Base-by-base conservation (phyloP, 2,113 vertebrate species). In the Leptodactylus fuscus region DNA sequence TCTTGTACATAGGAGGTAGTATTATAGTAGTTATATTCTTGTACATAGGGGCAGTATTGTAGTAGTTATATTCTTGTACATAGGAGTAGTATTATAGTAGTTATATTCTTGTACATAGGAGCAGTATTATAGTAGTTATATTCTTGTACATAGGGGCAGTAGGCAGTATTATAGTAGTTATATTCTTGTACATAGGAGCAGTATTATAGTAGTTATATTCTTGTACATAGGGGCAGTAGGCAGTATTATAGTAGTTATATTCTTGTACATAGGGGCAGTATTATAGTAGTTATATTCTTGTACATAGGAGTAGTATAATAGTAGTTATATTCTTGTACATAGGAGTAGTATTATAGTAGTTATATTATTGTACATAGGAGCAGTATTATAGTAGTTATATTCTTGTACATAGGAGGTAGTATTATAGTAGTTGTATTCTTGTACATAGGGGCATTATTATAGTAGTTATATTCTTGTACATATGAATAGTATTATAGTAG, bases 81-180 rank as follows among this genome's bases (percentile, higher is more conserved):
- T 58, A 58, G 55, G 58, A 62, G 58, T 24, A 62, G 58, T 62
- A 62, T 62, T 62, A 62, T 62, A 62, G 58, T 62, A 62, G 24
- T 62, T 62, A 62, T 62, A 62, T 62, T 62, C 58, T 62, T 62
- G 58, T 62, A 62, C 12, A 29, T 62, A 62, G 58, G 58, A 9
- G 58, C 58, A 62, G 24, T 62, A 62, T 62, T 62, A 62, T 62
- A 62, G 58, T 62, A 62, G 58, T 62, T 62, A 62, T 62, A 62
- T 62, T 62, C 58, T 62, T 62, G 58, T 62, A 62, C 16, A 62
- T 62, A 62, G 24, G 58, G 2, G n/a, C n/a, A n/a, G n/a, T n/a
- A n/a, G 12, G 55, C 58, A 29, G 24, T 27, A 62, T 62, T 62
- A 62, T 62, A 62, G 58, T 62, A 62, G 58, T 29, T 62, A 62